Base-by-base conservation (phyloP, 2,888 invertebrate genomes). In the Bedellia somnulentella region DNA sequence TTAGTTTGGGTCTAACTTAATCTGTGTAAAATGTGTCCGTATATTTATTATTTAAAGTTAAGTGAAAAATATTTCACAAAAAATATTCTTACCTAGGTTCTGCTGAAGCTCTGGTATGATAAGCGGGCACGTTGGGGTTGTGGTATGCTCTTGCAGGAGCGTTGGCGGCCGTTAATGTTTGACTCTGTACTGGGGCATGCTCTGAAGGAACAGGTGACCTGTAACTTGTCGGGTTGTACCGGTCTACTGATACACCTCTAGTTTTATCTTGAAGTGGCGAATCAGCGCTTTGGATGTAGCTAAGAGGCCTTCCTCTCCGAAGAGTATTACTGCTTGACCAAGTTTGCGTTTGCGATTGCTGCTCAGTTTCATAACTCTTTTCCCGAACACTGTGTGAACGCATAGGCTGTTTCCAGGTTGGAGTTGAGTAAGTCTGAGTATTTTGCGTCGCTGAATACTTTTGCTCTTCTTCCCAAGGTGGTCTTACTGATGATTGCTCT, bases 101-200 rank as follows among this genome's bases (percentile, higher is more conserved):
- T 52, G 60, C 71, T 47, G 75, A 70, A 45, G 63, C 62, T 53
- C 66, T 71, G 35, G 56, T 52, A 42, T 62, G 75, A 46, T 60
- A 80, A 49, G 61, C 79, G 53, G 67, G 75, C 46, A 64, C 64
- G 35, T 53, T 64, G n/a, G 64, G 76, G 49, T 70, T 71, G 43
- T 70, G 66, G 39, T 67, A 59, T 29, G 55, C 52, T 35, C 55
- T 55, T 10, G 42, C 38, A 2, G 57, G 60, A 5, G 63, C 53
- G 15, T 68, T 59, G 4, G 52, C 39, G 3, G 62, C 67, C 34
- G 64, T 59, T 47, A 77, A 52, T 2, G 73, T 75, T 38, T 78
- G 77, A 34, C 68, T 57, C 40, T 68, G 76, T 32, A 75, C 78
- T 0, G 73, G 71, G 1, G 66, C 59, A 36, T 73, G 67, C 33